A percentile compares a stretch with the other conserved stretches of the same genome.
These are phyloP conservation scores for Magallana ariakensis DNA, from an alignment of 1,140 invertebrate genomes.

Conservation along the genomic window DNA sequence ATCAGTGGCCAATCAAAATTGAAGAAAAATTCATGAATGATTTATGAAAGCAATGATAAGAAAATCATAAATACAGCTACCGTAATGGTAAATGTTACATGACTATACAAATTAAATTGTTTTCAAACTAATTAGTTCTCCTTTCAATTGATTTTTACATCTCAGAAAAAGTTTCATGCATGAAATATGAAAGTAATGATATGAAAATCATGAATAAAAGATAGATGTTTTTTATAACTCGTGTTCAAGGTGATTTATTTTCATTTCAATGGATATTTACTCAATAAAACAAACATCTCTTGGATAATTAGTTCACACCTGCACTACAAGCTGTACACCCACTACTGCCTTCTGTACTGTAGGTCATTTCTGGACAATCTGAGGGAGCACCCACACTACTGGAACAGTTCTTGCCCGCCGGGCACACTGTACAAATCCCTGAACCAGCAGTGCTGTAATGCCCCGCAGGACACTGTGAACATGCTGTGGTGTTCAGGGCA, in stretches of 20 bases:
- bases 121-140: too few species aligned
- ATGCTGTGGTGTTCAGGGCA: constrained; percentile 46
- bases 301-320: constrained; percentile 46
- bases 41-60: not conserved
- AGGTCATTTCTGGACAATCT: constrained; percentile 66
- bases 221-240: too few species aligned
- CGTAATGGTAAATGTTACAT: not conserved
- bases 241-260: not conserved
- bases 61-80: too few species aligned
- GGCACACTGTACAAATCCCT: constrained; percentile 58
- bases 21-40: not conserved
- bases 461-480: constrained; percentile 57
- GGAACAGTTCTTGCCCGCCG: constrained; percentile 57
- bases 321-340: constrained; percentile 63
- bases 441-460: constrained; percentile 56
- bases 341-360: constrained; percentile 59
- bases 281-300: not conserved
- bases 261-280: not conserved
- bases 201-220: constrained; percentile 40
- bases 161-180: too few species aligned
- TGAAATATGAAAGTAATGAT: not conserved
- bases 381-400: constrained; percentile 52
- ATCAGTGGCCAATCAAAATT: not conserved
- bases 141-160: too few species aligned
- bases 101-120: too few species aligned